These are phyloP conservation scores for Psophia crepitans DNA, from an alignment of 2,113 vertebrate genomes.

Conservation along the genomic window DNA sequence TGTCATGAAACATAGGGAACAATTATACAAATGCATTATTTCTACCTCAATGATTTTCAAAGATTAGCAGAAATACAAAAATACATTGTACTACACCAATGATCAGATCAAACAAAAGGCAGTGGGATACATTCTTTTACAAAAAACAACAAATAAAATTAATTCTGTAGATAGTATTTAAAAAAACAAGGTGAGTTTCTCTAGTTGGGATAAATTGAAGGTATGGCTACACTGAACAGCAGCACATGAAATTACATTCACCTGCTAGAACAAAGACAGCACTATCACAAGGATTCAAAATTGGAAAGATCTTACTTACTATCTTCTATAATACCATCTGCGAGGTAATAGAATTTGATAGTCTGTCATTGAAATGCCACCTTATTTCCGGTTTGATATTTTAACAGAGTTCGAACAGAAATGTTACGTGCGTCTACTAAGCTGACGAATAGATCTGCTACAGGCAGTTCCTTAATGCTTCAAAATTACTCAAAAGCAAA, in stretches of 20 bases:
- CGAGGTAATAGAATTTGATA: not conserved
- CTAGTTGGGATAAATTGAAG: not conserved
- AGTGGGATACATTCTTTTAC: not conserved
- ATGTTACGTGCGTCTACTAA: rapidly evolving
- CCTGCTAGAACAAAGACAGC: not conserved
- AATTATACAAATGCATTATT: not conserved
- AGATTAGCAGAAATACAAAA: not conserved
- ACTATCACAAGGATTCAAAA: not conserved
- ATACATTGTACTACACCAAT: not conserved
- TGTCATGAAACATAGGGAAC: not conserved
- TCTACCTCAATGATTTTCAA: not conserved
- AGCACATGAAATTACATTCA: not conserved
- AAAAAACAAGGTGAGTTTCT: not conserved
- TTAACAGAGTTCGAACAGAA: not conserved
- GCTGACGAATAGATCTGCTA: not conserved
- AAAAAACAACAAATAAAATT: not conserved
- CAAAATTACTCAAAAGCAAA: not conserved
- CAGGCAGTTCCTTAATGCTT: not conserved
- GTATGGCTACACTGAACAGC: not conserved
- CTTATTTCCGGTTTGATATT: not conserved
- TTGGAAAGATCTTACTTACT: not conserved
- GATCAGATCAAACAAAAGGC: not conserved
- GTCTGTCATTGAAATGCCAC: not conserved
- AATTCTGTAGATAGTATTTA: not conserved
- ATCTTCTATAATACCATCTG: not conserved